These are phyloP conservation scores for Neogobius melanostomus DNA, from an alignment of 2,113 vertebrate species.

Conservation along the genomic window DNA sequence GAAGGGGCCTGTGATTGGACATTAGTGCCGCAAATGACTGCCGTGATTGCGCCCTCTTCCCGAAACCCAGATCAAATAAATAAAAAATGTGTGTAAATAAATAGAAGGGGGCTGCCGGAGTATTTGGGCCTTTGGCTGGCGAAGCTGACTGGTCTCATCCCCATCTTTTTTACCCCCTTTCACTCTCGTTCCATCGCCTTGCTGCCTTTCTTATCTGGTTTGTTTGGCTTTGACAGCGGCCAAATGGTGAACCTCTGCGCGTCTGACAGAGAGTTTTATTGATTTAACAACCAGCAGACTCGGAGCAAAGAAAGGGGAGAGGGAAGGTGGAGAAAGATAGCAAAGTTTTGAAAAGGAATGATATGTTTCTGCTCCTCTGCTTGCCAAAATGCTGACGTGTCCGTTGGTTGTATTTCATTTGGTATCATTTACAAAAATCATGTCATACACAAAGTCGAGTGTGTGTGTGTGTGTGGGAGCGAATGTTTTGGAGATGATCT, in stretches of 20 bases:
- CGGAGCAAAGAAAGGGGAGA: constrained; percentile 67
- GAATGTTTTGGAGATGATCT: constrained; percentile 56
- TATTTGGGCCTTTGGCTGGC: constrained; percentile 36
- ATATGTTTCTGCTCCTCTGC: constrained; percentile 52
- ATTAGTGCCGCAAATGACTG: constrained; percentile 99
- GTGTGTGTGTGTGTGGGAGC: constrained; percentile 14
- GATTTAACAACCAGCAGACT: constrained; percentile 88
- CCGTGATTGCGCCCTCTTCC: constrained; percentile 89
- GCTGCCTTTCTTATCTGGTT: constrained; percentile 85
- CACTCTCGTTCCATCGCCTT: constrained; percentile 71
- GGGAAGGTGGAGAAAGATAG: constrained; percentile 58
- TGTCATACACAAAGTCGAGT: constrained; percentile 20
- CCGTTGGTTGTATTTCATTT: constrained; percentile 63
- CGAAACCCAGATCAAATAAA: constrained; percentile 79
- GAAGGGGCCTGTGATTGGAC: constrained; percentile 99
- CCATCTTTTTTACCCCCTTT: constrained; percentile 47
- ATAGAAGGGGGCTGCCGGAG: constrained; percentile 68
- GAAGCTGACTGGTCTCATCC: constrained; percentile 68
- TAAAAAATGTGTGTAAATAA: constrained; percentile 79
- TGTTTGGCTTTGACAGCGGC: constrained; percentile 96
- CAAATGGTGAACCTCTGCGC: constrained; percentile 89
- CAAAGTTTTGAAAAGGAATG: constrained; percentile 75
- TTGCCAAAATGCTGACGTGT: constrained; percentile 59
- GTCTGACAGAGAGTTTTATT: constrained; percentile 92
- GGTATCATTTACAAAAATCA: constrained; percentile 61